phyloP scores from a whole-genome alignment of 1,140 invertebrate genomes.

The Colletes gigas region DNA sequence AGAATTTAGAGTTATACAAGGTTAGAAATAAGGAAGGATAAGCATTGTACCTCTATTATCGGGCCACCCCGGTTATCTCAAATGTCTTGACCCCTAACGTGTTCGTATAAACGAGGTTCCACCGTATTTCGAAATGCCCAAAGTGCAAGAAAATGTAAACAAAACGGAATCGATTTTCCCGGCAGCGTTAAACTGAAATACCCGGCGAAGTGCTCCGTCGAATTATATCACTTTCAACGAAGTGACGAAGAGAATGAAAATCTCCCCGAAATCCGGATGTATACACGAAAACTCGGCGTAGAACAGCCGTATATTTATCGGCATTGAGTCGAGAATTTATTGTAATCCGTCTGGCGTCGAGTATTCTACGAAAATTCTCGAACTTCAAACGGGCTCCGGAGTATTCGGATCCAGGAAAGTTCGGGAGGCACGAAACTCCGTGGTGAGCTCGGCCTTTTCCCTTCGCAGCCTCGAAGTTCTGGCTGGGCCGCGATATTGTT shows the following conservation, averaged over 20 bases:
- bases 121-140: too few species aligned
- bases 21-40: too few species aligned
- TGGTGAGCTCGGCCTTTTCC: constrained; percentile 48
- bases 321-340: constrained; percentile 60
- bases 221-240: neutral
- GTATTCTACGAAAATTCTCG: constrained; percentile 62
- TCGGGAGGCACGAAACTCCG: constrained; percentile 53
- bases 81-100: too few species aligned
- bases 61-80: too few species aligned
- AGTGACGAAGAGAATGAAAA: neutral
- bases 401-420: constrained; percentile 56
- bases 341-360: constrained; percentile 61
- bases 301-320: constrained; percentile 26
- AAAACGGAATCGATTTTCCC: too few species aligned
- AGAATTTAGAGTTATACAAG: too few species aligned
- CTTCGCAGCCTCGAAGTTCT: constrained; percentile 54
- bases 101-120: too few species aligned
- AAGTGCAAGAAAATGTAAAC: too few species aligned
- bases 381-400: constrained; percentile 58
- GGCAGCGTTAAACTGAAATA: too few species aligned
- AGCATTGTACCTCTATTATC: too few species aligned
- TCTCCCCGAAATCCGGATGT: neutral
- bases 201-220: too few species aligned
- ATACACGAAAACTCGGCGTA: neutral
- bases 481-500: constrained; percentile 66